Base-by-base conservation (phyloP, 30 jellyfish, hydroid and myxozoan genomes). In the Nemopilema nomurai region DNA sequence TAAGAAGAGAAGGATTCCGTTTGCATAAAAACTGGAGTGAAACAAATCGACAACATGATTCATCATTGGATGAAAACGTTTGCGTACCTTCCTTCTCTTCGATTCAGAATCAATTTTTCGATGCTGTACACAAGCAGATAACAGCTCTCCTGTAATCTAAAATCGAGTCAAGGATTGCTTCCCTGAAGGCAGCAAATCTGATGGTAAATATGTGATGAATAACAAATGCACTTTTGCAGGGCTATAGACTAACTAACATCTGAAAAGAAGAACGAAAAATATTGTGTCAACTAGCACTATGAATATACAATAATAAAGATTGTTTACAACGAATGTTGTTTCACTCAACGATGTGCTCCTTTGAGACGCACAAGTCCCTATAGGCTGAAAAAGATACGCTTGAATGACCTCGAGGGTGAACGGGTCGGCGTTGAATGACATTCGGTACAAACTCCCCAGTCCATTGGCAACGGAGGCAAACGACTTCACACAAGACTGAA, bases 341-440 rank as follows among this genome's bases (percentile, higher is more conserved):
- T 41, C 9, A 13, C 57, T 41, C 57, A 13, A 22, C 25, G 13
- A 22, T 1, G 53, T 16, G 28, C 0, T 20, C 62, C 17, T n/a
- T 23, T n/a, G 22, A 21, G 1, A 28, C 18, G 82, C 28, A 23
- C 67, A 0, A 4, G 4, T 16, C 57, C 16, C 17, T 72, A 18
- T 74, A 41, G 8, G 3, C 0, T 25, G 41, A 49, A 57, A 86
- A 92, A 90, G 96, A 87, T 88, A 92, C 98, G 57, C 79, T 69
- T 77, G 92, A 26, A 93, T 83, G 80, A 69, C 83, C 27, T 87
- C 81, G 1, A 93, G 83, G 7, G 97, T 87, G 17, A 82, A 86
- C 23, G 93, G 96, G 80, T 93, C 98, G 1, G 97, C 96, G 70
- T 93, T 89, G 86, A 93, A 93, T 8, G 97, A 93, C 75, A 76